These are phyloP conservation scores for Catocala fraxini DNA, from an alignment of 2,888 invertebrate genomes.

Conservation along the genomic window DNA sequence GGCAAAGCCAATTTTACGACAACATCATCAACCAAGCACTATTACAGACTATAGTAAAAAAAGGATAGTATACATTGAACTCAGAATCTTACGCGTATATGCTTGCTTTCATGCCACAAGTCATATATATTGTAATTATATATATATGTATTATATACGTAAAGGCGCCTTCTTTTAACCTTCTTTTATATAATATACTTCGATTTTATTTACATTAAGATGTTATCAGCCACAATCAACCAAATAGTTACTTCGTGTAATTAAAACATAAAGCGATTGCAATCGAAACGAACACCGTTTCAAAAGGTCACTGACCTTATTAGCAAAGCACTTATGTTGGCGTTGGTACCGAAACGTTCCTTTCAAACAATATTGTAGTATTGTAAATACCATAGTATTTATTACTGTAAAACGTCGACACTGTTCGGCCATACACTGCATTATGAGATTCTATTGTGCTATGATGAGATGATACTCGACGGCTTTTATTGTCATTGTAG, in stretches of 20 bases:
- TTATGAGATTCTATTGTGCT: conserved; percentile 73
- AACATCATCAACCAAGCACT: no score
- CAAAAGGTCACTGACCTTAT: conserved; percentile 71
- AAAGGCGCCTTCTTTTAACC: conserved; percentile 5
- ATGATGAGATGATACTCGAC: conserved; percentile 70
- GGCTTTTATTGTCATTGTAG: conserved; percentile 74
- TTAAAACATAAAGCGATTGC: conserved; percentile 51
- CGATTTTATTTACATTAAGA: conserved; percentile 49
- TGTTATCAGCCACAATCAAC: conserved; percentile 39
- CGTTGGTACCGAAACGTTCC: conserved; percentile 59
- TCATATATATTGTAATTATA: no score
- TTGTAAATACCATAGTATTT: conserved; percentile 40
- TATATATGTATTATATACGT: no score
- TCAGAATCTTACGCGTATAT: no score
- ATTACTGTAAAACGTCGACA: conserved; percentile 57
- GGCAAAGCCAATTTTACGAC: no score
- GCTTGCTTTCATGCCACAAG: no score
- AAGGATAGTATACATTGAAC: no score
- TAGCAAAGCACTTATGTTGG: conserved; percentile 66
- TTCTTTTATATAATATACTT: conserved; percentile 18
- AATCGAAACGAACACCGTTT: conserved; percentile 41
- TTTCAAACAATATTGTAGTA: conserved; percentile 38
- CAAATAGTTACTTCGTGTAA: conserved; percentile 38
- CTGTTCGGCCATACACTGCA: conserved; percentile 58
- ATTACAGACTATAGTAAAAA: no score